phyloP scores from a whole-genome alignment of 2,888 invertebrate genomes.

The Pseudolycoriella hygida region DNA sequence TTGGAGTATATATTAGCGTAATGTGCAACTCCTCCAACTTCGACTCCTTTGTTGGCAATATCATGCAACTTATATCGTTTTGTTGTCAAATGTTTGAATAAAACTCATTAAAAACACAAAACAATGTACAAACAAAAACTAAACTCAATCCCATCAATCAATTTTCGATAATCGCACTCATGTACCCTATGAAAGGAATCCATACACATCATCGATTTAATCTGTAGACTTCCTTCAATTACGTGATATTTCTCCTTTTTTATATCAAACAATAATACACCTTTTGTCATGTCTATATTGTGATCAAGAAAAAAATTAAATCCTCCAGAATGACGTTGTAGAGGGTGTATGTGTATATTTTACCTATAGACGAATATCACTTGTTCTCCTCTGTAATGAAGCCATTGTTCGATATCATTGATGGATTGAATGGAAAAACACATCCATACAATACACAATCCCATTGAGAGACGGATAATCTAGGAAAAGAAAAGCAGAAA shows the following conservation, averaged over 20 bases:
- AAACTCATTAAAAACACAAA: too few relatives aligned
- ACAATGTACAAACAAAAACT: too few relatives aligned
- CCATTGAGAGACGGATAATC: neutral
- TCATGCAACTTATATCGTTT: too few relatives aligned
- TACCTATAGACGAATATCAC: constrained; percentile 1
- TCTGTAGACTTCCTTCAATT: too few relatives aligned
- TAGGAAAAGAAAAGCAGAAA: neutral
- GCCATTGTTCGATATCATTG: constrained; percentile 1
- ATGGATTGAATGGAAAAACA: constrained; percentile 3
- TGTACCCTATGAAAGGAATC: too few relatives aligned
- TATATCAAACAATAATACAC: neutral
- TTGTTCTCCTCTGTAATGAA: constrained; percentile 2
- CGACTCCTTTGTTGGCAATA: too few relatives aligned
- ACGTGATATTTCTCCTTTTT: neutral
- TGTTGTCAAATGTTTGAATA: too few relatives aligned
- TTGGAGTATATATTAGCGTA: too few relatives aligned
- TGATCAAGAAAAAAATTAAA: neutral
- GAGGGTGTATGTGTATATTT: neutral
- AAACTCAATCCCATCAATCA: too few relatives aligned
- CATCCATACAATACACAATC: constrained; percentile 1
- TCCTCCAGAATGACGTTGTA: neutral
- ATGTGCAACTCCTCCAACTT: too few relatives aligned
- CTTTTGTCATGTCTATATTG: neutral
- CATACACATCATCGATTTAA: too few relatives aligned
- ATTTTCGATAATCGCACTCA: too few relatives aligned